Conservation (phyloP, 2,113 vertebrate species). For the Anoplopoma fimbria region DNA sequence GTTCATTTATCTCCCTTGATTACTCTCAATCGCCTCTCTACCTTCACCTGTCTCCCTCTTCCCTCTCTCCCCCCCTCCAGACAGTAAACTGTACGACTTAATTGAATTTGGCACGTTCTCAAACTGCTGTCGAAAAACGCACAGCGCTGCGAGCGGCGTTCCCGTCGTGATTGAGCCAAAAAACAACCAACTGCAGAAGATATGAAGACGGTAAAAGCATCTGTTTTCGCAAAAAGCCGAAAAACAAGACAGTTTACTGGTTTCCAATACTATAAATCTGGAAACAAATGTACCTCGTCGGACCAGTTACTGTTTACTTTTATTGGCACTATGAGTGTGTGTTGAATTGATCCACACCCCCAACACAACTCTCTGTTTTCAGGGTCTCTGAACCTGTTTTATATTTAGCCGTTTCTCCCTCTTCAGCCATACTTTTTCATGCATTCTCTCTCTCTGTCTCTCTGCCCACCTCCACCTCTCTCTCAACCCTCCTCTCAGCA, state of each 20-base stretch:
- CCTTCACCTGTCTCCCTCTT: constrained; percentile 16
- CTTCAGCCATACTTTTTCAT: neutral
- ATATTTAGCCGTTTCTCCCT: constrained; percentile 48
- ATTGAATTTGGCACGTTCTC: constrained; percentile 61
- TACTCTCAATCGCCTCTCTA: constrained; percentile 38
- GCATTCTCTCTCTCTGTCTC: constrained; percentile 7
- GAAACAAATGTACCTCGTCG: constrained; percentile 8
- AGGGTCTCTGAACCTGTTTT: constrained; percentile 27
- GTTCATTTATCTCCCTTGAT: constrained; percentile 53
- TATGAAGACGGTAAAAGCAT: neutral
- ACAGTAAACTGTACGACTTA: constrained; percentile 39
- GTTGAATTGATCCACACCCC: constrained; percentile 35
- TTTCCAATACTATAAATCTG: constrained; percentile 10
- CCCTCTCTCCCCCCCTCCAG: constrained; percentile 10
- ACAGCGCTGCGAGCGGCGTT: no score
- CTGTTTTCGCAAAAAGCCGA: no score
- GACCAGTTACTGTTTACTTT: constrained; percentile 19
- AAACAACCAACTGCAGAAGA: neutral
- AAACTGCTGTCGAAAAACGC: no score
- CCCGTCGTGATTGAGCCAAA: no score
- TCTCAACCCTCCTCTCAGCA: constrained; percentile 24
- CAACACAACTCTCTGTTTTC: constrained; percentile 12
- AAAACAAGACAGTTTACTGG: constrained; percentile 11
- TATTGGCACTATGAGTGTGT: constrained; percentile 20
- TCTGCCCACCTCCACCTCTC: constrained; percentile 34